Evolutionary conservation across 2,888 invertebrate genomes (phyloP).

Genomic region (Diloba caeruleocephala): DNA sequence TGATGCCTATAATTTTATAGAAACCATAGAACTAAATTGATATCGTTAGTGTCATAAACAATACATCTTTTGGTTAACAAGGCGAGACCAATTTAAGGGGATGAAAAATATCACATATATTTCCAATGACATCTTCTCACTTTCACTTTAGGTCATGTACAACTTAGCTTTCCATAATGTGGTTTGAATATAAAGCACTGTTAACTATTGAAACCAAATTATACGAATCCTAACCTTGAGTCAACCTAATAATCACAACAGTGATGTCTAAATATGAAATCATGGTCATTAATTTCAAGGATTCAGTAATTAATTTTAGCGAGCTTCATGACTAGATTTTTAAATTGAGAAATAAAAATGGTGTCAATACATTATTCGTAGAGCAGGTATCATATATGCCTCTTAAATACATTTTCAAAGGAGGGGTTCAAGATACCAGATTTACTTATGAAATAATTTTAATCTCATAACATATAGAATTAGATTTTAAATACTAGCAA

Average conservation of each 20-base stretch:
- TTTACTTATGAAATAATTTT: neutral
- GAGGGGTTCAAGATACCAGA: neutral
- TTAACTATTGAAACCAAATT: neutral
- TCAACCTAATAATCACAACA: neutral
- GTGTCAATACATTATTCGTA: neutral
- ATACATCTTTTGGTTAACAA: conserved; percentile 37
- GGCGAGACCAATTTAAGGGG: conserved; percentile 34
- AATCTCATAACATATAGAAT: neutral
- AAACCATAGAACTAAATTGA: conserved; percentile 32
- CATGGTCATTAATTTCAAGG: neutral
- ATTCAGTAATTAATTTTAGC: conserved; percentile 1
- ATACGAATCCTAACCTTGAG: conserved; percentile 3
- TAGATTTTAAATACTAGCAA: neutral
- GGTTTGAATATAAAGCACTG: conserved; percentile 25
- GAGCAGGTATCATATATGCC: neutral
- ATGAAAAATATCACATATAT: conserved; percentile 21
- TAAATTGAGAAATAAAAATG: neutral
- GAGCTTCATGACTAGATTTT: neutral
- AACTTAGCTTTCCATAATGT: conserved; percentile 30
- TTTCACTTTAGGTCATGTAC: conserved; percentile 32
- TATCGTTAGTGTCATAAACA: conserved; percentile 30
- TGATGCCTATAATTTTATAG: conserved; percentile 37
- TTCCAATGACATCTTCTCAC: conserved; percentile 21
- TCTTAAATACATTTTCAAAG: conserved; percentile 2
- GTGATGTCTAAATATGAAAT: too few species aligned